Conservation (phyloP, 2,888 invertebrate genomes). For the Quadroppia sp. region DNA sequence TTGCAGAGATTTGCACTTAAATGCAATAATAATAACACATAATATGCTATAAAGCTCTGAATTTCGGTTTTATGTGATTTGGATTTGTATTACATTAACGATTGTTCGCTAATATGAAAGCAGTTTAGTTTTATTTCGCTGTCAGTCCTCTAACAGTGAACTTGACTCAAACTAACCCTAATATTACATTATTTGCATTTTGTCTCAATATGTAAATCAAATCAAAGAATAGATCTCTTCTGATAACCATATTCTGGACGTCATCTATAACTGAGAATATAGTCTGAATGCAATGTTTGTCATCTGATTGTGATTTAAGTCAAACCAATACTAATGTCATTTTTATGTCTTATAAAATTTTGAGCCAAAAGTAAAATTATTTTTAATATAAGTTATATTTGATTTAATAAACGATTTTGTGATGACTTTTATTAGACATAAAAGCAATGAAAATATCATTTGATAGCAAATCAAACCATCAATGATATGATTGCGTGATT, state of each 20-base stretch:
- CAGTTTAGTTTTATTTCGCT: not conserved
- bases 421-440: too few species aligned
- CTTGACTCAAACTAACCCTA: not conserved
- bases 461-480: not conserved
- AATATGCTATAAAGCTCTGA: not conserved
- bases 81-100: not conserved
- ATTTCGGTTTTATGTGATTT: constrained; percentile 1
- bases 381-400: not conserved
- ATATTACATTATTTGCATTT: not conserved
- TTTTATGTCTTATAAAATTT: too few species aligned
- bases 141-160: not conserved
- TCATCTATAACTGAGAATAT: too few species aligned
- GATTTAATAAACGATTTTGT: not conserved
- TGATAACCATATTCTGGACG: too few species aligned
- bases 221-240: too few species aligned
- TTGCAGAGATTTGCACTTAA: not conserved
- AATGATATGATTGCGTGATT: not conserved
- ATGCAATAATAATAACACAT: not conserved
- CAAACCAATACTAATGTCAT: too few species aligned
- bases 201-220: too few species aligned
- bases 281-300: too few species aligned
- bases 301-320: too few species aligned
- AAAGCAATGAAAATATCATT: too few species aligned
- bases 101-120: not conserved
- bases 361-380: not conserved